phyloP scores from a whole-genome alignment of 2,888 invertebrate genomes.

The Drosophila limbata region DNA sequence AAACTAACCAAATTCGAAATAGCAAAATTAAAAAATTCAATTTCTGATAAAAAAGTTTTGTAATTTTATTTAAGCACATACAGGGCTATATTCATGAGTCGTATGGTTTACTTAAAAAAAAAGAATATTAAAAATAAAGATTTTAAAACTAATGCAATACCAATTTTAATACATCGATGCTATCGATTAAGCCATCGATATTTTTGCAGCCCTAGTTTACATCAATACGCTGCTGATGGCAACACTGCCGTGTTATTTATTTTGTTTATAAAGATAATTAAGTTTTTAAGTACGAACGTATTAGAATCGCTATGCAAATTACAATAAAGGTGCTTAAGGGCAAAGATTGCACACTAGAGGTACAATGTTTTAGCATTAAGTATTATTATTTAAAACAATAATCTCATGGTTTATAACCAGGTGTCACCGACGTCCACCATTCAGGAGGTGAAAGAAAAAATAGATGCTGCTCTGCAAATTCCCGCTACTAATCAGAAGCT shows the following conservation, averaged over 20 bases:
- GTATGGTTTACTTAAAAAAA: background rate
- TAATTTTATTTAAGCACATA: too few relatives aligned
- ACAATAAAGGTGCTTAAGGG: conserved; percentile 91
- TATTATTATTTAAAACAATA: background rate
- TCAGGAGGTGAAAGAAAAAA: conserved; percentile 89
- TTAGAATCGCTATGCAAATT: conserved; percentile 87
- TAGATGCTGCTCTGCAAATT: conserved; percentile 88
- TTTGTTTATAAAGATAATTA: conserved; percentile 53
- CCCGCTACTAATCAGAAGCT: conserved; percentile 90
- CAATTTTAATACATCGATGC: background rate
- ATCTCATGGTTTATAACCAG: conserved; percentile 74
- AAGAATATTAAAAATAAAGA: background rate
- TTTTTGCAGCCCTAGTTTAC: background rate
- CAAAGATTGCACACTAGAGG: conserved; percentile 89
- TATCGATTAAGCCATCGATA: conserved; percentile 24
- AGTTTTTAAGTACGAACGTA: conserved; percentile 21
- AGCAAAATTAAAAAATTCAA: too few relatives aligned
- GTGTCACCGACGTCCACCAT: conserved; percentile 88
- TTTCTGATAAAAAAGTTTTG: too few relatives aligned
- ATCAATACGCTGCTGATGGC: conserved; percentile 50
- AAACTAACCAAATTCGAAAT: too few relatives aligned
- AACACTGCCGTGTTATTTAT: conserved; percentile 38
- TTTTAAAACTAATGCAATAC: background rate
- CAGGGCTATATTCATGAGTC: background rate
- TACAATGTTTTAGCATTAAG: conserved; percentile 74